These are phyloP conservation scores for Patella ulyssiponensis DNA, from an alignment of 2,888 invertebrate genomes.

Conservation along the genomic window DNA sequence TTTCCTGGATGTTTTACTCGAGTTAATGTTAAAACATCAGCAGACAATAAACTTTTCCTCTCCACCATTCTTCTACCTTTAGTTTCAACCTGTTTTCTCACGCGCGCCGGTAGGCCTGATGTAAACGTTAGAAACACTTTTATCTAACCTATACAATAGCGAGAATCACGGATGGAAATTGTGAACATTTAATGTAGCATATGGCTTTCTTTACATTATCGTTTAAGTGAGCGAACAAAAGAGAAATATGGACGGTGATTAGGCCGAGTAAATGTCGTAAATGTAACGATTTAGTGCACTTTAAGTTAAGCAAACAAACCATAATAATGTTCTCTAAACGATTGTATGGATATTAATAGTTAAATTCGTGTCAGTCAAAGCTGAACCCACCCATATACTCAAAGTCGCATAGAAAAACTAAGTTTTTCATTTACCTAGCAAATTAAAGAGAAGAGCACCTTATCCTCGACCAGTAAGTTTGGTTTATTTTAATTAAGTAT, in stretches of 20 bases:
- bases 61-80: neutral
- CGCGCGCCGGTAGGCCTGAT: neutral
- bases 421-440: conserved; percentile 8
- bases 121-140: conserved; percentile 6
- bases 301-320: conserved; percentile 3
- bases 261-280: neutral
- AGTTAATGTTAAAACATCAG: too few species aligned
- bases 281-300: neutral
- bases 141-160: neutral
- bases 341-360: neutral
- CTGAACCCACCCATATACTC: neutral
- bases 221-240: neutral
- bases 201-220: conserved; percentile 7
- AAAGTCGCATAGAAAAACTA: neutral
- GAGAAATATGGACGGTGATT: conserved; percentile 7
- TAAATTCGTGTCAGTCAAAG: neutral
- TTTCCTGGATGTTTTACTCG: neutral
- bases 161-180: neutral
- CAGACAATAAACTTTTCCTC: neutral
- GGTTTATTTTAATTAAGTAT: conserved; percentile 9
- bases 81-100: neutral
- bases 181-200: conserved; percentile 1
- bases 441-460: conserved; percentile 6
- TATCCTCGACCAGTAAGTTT: neutral
- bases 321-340: neutral